A percentile compares a stretch with the other conserved stretches of the same genome.
phyloP scores from a whole-genome alignment of 2,888 invertebrate species.

The Fissipunctia ypsillon region DNA sequence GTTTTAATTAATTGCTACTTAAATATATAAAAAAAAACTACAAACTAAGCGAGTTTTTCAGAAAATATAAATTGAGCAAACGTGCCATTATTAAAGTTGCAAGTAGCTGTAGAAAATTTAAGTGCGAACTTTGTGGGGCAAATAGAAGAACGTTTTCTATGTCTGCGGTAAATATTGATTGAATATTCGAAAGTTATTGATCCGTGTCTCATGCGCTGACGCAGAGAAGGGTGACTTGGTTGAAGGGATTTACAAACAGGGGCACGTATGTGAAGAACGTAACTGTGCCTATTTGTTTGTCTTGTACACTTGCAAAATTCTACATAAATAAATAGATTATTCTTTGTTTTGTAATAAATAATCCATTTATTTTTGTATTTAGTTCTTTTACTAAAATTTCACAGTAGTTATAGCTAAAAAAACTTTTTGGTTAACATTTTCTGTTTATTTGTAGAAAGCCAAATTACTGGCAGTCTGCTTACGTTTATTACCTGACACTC shows the following conservation, averaged over 20 bases:
- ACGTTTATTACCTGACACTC: no score
- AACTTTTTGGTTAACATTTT: neutral
- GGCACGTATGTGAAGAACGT: neutral
- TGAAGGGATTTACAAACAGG: constrained; percentile 36
- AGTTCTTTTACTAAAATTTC: neutral
- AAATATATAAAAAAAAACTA: no score
- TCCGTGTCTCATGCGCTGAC: constrained; percentile 6
- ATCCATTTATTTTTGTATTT: neutral
- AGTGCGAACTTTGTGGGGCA: no score
- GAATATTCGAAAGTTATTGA: constrained; percentile 30
- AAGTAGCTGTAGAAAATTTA: neutral
- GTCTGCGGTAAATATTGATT: no score
- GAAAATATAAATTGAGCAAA: no score
- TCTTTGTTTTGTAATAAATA: neutral
- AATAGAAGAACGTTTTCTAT: neutral
- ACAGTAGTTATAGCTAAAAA: no score
- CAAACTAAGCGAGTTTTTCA: no score
- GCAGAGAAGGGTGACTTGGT: constrained; percentile 18
- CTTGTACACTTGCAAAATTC: neutral
- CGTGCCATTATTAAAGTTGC: no score
- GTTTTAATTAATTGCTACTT: neutral
- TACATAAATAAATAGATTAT: neutral
- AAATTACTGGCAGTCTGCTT: neutral
- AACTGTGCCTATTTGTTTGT: no score
- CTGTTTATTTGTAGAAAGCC: no score